A percentile compares a stretch with the other conserved stretches of the same genome.
phyloP scores from a whole-genome alignment of 2,888 invertebrate genomes.

The Troides oblongomaculatus region DNA sequence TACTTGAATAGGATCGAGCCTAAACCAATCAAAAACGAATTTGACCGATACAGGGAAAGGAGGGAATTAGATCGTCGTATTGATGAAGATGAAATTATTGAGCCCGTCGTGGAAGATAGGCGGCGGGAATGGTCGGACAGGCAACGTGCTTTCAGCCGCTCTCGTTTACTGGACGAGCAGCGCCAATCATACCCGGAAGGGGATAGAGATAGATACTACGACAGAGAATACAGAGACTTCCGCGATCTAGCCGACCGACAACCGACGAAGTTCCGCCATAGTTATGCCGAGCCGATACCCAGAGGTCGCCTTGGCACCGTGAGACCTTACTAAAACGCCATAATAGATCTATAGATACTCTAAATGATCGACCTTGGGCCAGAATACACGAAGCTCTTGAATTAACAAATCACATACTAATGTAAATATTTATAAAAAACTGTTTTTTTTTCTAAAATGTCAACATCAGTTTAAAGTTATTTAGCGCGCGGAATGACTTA shows the following conservation, averaged over 20 bases:
- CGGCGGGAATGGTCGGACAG: conserved; percentile 70
- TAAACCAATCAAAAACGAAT: conserved; percentile 63
- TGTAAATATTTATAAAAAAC: neutral
- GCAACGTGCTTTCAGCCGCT: conserved; percentile 72
- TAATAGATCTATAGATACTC: conserved; percentile 56
- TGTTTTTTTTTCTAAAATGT: neutral
- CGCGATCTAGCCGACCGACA: conserved; percentile 67
- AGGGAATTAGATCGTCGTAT: conserved; percentile 70
- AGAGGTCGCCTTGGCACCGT: conserved; percentile 74
- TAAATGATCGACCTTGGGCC: conserved; percentile 8
- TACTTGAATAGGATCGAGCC: conserved; percentile 68
- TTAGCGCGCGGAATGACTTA: neutral
- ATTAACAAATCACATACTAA: neutral
- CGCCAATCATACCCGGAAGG: conserved; percentile 69
- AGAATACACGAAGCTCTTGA: conserved; percentile 4
- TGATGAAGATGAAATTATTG: conserved; percentile 72
- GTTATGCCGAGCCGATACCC: conserved; percentile 84
- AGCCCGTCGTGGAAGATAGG: conserved; percentile 68
- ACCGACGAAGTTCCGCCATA: conserved; percentile 80
- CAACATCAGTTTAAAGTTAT: neutral
- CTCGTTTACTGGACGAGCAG: conserved; percentile 70
- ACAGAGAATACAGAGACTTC: conserved; percentile 70
- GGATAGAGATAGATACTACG: conserved; percentile 66
- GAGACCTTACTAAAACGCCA: conserved; percentile 75
- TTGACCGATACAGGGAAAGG: conserved; percentile 66